phyloP scores from a whole-genome alignment of 2,113 vertebrate species.

The Hyperopisus bebe region DNA sequence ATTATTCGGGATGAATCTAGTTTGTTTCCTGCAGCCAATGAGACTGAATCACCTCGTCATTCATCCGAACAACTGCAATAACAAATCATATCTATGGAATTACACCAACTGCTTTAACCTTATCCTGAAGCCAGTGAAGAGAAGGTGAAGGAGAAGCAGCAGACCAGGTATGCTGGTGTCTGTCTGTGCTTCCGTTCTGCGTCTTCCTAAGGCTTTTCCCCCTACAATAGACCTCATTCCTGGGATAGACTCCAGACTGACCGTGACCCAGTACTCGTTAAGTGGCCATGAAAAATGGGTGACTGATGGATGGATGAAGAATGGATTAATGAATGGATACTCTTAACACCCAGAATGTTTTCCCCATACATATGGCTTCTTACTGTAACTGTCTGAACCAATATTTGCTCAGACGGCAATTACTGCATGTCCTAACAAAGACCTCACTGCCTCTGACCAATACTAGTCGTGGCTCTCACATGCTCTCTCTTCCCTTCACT shows the following conservation, averaged over 20 bases:
- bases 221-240: background rate
- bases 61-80: background rate
- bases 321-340: background rate
- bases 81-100: background rate
- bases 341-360: background rate
- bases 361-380: background rate
- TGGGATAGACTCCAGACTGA: background rate
- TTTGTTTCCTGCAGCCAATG: background rate
- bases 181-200: background rate
- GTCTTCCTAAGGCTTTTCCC: background rate
- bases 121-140: background rate
- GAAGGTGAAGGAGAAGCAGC: background rate
- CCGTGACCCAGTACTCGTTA: background rate
- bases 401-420: background rate
- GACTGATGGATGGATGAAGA: background rate
- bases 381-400: background rate
- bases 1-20: background rate
- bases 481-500: background rate
- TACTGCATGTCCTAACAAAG: background rate
- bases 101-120: background rate
- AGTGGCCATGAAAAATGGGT: background rate
- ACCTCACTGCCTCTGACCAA: background rate
- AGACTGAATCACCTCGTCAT: background rate
- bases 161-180: background rate
- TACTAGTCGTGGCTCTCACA: background rate